Conservation (phyloP, 2,888 invertebrate genomes). For the Drosophila algonquin region DNA sequence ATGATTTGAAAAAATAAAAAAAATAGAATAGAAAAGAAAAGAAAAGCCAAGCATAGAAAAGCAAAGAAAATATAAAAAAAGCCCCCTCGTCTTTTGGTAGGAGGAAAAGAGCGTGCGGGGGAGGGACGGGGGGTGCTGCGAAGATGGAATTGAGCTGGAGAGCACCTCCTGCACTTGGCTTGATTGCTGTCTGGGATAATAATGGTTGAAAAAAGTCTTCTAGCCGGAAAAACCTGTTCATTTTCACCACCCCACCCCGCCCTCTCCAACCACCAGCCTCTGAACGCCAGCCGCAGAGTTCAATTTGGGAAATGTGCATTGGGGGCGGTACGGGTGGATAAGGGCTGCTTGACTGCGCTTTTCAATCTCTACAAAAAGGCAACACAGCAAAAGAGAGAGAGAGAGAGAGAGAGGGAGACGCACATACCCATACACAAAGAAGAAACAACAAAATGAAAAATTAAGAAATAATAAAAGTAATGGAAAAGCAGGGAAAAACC, state of each 20-base stretch:
- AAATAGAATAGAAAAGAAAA: conserved; percentile 36
- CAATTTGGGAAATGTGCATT: conserved; percentile 57
- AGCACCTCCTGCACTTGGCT: conserved; percentile 64
- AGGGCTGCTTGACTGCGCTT: conserved; percentile 71
- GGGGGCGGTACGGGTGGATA: conserved; percentile 11
- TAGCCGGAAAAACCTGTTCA: conserved; percentile 12
- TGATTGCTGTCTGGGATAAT: conserved; percentile 59
- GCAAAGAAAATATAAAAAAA: not conserved
- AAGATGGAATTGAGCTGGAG: not conserved
- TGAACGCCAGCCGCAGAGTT: conserved; percentile 32
- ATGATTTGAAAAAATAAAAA: conserved; percentile 66
- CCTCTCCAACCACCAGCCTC: too few species aligned
- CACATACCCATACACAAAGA: not conserved
- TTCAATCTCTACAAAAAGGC: conserved; percentile 63
- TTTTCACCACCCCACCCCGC: not conserved
- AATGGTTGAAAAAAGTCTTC: not conserved
- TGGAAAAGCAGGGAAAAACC: conserved; percentile 39
- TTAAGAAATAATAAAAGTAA: conserved; percentile 59
- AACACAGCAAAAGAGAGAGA: conserved; percentile 5
- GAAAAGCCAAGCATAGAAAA: conserved; percentile 5
- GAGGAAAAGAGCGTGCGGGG: not conserved
- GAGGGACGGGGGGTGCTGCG: not conserved
- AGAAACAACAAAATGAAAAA: conserved; percentile 57
- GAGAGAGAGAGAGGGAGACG: not conserved
- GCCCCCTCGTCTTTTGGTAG: too few species aligned